A percentile compares a stretch with the other conserved stretches of the same genome.
Evolutionary conservation across 2,113 vertebrate genomes (phyloP).

Genomic region (Burhinus oedicnemus): DNA sequence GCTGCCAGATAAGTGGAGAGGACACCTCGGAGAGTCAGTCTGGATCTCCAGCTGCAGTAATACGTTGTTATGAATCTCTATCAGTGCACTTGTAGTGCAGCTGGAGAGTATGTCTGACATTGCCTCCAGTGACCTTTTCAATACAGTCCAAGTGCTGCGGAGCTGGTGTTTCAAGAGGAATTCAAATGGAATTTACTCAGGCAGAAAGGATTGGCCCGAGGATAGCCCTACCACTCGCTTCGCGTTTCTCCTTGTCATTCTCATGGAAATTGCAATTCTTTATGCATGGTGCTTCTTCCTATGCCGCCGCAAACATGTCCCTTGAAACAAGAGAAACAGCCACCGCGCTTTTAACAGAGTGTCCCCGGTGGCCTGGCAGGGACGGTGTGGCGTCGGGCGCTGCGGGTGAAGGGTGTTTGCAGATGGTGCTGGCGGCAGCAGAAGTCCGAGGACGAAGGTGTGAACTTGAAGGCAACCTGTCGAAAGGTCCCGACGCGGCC

Average conservation of each 20-base stretch:
- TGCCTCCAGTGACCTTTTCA: constrained; percentile 77
- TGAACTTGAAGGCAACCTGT: neutral
- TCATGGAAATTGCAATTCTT: constrained; percentile 69
- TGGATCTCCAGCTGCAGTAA: constrained; percentile 33
- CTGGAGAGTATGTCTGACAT: constrained; percentile 72
- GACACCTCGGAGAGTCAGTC: neutral
- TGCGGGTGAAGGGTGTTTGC: neutral
- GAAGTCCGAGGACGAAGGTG: neutral
- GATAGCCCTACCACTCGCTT: constrained; percentile 59
- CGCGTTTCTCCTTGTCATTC: constrained; percentile 54
- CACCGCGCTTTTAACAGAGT: rapidly evolving
- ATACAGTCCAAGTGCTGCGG: constrained; percentile 51
- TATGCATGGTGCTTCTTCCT: constrained; percentile 34
- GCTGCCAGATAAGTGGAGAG: neutral
- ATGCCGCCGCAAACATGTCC: neutral
- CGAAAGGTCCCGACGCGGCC: neutral
- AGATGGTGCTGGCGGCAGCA: neutral
- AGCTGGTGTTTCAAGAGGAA: constrained; percentile 71
- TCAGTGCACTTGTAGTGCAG: constrained; percentile 58
- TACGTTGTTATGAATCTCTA: constrained; percentile 51
- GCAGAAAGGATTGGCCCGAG: constrained; percentile 72
- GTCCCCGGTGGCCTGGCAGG: neutral
- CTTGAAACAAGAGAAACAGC: neutral
- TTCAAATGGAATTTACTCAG: constrained; percentile 73
- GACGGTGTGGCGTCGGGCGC: rapidly evolving